Evolutionary conservation across 2,113 vertebrate species (phyloP).

Genomic region (Vicugna pacos): DNA sequence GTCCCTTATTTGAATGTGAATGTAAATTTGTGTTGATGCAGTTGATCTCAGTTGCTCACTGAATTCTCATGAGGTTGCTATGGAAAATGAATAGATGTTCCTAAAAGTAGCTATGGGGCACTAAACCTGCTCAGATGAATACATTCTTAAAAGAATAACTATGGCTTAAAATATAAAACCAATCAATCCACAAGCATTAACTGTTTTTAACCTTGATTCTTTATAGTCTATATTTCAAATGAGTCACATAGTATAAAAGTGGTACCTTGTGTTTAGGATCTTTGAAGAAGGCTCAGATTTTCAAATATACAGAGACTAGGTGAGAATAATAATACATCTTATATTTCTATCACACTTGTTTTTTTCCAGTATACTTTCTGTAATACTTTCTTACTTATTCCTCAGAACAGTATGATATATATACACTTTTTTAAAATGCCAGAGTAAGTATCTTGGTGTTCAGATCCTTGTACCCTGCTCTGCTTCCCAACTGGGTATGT

Average conservation of each 20-base stretch:
- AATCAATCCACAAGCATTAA: slow-evolving; percentile 12
- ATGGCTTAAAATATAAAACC: slow-evolving; percentile 21
- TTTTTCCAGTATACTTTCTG: background rate
- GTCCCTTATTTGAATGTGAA: background rate
- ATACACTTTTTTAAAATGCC: background rate
- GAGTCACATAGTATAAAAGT: slow-evolving; percentile 25
- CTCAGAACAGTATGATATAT: background rate
- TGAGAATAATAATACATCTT: background rate
- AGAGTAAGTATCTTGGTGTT: background rate
- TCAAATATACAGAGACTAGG: background rate
- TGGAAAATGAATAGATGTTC: slow-evolving; percentile 21
- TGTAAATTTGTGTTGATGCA: background rate
- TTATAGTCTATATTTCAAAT: slow-evolving; percentile 44
- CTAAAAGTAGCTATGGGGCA: background rate
- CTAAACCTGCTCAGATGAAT: background rate
- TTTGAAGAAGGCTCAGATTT: slow-evolving; percentile 45
- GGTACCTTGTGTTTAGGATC: background rate
- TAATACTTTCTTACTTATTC: slow-evolving; percentile 35
- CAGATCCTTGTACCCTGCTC: background rate
- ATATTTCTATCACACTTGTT: background rate
- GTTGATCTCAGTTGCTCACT: background rate
- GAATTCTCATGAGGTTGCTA: slow-evolving; percentile 1
- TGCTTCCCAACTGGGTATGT: background rate
- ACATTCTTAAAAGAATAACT: slow-evolving; percentile 33
- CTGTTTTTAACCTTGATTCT: slow-evolving; percentile 49